Conservation (phyloP, 2,797 vertebrate genomes). For the Macroramphosus scolopax region DNA sequence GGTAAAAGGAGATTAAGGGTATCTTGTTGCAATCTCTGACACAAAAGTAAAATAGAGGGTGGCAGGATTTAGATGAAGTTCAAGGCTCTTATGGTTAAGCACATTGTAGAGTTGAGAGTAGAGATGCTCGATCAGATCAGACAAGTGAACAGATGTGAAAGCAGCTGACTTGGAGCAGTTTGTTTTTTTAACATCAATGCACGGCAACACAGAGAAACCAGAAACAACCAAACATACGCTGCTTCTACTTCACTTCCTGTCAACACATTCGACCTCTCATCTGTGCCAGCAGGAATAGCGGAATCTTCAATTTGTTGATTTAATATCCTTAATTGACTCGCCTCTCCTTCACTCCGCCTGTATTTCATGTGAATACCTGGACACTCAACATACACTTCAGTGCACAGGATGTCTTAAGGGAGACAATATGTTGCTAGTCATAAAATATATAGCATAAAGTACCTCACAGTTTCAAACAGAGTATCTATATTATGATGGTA, state of each 20-base stretch:
- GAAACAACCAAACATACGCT: conserved; percentile 13
- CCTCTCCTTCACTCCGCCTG: background rate
- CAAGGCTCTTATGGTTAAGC: conserved; percentile 5
- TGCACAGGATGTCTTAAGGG: background rate
- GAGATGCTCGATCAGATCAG: conserved; percentile 6
- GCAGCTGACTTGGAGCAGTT: conserved; percentile 16
- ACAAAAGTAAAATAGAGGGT: conserved; percentile 6
- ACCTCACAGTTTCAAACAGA: background rate
- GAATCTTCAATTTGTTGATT: background rate
- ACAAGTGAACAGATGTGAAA: conserved; percentile 19
- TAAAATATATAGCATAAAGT: too few relatives aligned
- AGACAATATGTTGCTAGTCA: conserved; percentile 1
- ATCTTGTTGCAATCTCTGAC: conserved; percentile 14
- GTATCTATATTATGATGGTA: background rate
- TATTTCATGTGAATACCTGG: conserved; percentile 1
- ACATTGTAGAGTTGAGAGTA: background rate
- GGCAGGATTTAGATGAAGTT: conserved; percentile 5
- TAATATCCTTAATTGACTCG: too few relatives aligned
- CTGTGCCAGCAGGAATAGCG: conserved; percentile 10
- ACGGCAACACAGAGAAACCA: conserved; percentile 7
- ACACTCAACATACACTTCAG: too few relatives aligned
- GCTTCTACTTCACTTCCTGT: conserved; percentile 10
- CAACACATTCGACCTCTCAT: conserved; percentile 3
- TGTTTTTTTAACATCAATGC: conserved; percentile 2
- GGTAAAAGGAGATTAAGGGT: conserved; percentile 18